phyloP scores from a whole-genome alignment of 2,113 vertebrate genomes.

The Tupaia chinensis region DNA sequence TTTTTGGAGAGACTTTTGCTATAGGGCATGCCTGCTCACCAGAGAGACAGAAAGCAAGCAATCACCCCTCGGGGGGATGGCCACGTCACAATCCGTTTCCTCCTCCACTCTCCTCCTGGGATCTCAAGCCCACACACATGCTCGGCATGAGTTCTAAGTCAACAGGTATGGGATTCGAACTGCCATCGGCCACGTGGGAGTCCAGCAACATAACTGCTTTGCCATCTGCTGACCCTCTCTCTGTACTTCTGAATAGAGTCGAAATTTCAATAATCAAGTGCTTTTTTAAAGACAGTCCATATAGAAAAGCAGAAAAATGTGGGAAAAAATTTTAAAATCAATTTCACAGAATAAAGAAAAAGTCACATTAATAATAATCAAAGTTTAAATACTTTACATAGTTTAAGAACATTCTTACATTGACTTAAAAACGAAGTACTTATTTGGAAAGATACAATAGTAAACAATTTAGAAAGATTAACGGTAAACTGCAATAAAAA shows the following conservation, averaged over 20 bases:
- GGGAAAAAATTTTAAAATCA: neutral
- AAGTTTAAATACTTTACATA: neutral
- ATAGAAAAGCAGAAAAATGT: neutral
- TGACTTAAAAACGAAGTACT: neutral
- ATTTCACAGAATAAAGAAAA: neutral
- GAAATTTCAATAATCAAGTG: neutral
- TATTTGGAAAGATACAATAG: neutral
- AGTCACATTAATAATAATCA: neutral
- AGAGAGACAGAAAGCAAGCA: too few species aligned
- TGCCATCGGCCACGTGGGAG: too few species aligned
- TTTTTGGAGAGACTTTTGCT: too few species aligned
- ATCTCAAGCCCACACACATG: too few species aligned
- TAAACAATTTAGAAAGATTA: slow-evolving; percentile 36
- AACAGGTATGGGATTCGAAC: too few species aligned
- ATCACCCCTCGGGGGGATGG: too few species aligned
- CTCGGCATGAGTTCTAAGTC: too few species aligned
- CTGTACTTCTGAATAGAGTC: neutral
- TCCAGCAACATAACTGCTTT: too few species aligned
- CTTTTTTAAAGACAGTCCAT: neutral
- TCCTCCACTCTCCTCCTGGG: too few species aligned
- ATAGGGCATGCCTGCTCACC: too few species aligned
- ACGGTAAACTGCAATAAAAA: slow-evolving; percentile 47
- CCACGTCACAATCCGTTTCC: too few species aligned
- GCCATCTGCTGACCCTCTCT: too few species aligned
- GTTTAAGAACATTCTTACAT: neutral